These are phyloP conservation scores for Pimpla rufipes DNA, from an alignment of 2,888 invertebrate genomes.

Conservation along the genomic window DNA sequence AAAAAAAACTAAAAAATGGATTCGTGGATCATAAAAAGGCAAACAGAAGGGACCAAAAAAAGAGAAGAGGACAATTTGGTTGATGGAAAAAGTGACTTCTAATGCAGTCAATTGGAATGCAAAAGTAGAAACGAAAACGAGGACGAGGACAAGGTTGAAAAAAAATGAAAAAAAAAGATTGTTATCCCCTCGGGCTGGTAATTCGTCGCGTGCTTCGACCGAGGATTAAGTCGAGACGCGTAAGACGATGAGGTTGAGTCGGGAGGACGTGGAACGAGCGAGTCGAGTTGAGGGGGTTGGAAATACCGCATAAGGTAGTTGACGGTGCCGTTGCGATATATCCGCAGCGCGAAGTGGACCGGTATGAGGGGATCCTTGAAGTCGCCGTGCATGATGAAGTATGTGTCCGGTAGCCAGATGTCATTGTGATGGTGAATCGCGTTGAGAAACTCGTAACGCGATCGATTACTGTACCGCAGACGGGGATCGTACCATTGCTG, in stretches of 20 bases:
- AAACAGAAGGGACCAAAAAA: neutral
- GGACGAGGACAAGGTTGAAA: slow-evolving; percentile 17
- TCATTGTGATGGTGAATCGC: slow-evolving; percentile 97
- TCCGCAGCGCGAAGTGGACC: slow-evolving; percentile 96
- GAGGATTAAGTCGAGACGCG: slow-evolving; percentile 30
- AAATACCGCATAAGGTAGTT: slow-evolving; percentile 95
- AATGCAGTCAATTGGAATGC: slow-evolving; percentile 12
- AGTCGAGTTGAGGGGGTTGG: slow-evolving; percentile 22
- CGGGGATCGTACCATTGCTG: slow-evolving; percentile 98
- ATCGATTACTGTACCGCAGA: slow-evolving; percentile 94
- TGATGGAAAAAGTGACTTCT: neutral
- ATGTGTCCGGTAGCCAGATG: slow-evolving; percentile 97
- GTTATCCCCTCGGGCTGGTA: slow-evolving; percentile 13
- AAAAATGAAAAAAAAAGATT: slow-evolving; percentile 2
- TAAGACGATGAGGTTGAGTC: slow-evolving; percentile 4
- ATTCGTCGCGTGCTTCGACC: slow-evolving; percentile 52
- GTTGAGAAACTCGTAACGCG: slow-evolving; percentile 95
- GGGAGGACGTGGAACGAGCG: neutral
- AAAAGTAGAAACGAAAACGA: neutral
- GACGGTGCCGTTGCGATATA: slow-evolving; percentile 97
- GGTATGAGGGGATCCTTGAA: slow-evolving; percentile 97
- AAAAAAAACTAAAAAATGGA: neutral
- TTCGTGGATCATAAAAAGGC: too few relatives aligned
- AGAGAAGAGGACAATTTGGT: slow-evolving; percentile 1
- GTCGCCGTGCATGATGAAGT: slow-evolving; percentile 98